A percentile compares a stretch with the other conserved stretches of the same genome.
These are phyloP conservation scores for Amphipyra berbera DNA, from an alignment of 2,888 invertebrate species.

Conservation along the genomic window DNA sequence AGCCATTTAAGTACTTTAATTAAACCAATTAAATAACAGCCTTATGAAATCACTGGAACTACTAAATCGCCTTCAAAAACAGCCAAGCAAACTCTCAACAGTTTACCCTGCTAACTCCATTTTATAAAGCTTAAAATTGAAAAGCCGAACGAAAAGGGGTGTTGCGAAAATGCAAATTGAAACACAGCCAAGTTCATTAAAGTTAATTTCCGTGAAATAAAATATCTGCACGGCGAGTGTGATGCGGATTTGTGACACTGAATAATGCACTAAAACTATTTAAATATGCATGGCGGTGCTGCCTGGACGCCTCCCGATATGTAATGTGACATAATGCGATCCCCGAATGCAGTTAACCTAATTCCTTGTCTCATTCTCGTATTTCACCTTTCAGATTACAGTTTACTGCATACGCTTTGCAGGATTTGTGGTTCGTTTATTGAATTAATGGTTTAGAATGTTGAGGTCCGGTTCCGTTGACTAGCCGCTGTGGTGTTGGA, in stretches of 20 bases:
- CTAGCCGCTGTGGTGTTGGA: too few relatives aligned
- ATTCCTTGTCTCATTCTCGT: constrained; percentile 48
- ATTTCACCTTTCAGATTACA: constrained; percentile 35
- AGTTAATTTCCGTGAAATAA: constrained; percentile 58
- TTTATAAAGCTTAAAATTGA: constrained; percentile 49
- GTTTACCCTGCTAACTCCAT: constrained; percentile 24
- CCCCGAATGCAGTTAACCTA: constrained; percentile 66
- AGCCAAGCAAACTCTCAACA: constrained; percentile 18
- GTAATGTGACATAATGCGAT: constrained; percentile 66
- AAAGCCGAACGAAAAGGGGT: constrained; percentile 39
- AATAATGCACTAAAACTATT: constrained; percentile 65
- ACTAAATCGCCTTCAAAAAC: constrained; percentile 28
- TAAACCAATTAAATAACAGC: constrained; percentile 12
- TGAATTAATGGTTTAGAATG: constrained; percentile 2
- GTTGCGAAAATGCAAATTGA: constrained; percentile 54
- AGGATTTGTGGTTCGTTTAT: neutral
- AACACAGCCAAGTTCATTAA: constrained; percentile 59
- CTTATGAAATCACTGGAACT: constrained; percentile 30
- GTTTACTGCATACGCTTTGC: constrained; percentile 10
- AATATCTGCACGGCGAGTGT: constrained; percentile 48
- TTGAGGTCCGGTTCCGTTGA: neutral
- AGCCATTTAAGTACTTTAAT: constrained; percentile 6
- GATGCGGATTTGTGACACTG: constrained; percentile 60
- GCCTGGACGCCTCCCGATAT: constrained; percentile 57
- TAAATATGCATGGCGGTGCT: constrained; percentile 70